Evolutionary conservation across 2,113 vertebrate genomes (phyloP), one percentile per base, ranked within the genome.

Genomic region (Eonycteris spelaea): DNA sequence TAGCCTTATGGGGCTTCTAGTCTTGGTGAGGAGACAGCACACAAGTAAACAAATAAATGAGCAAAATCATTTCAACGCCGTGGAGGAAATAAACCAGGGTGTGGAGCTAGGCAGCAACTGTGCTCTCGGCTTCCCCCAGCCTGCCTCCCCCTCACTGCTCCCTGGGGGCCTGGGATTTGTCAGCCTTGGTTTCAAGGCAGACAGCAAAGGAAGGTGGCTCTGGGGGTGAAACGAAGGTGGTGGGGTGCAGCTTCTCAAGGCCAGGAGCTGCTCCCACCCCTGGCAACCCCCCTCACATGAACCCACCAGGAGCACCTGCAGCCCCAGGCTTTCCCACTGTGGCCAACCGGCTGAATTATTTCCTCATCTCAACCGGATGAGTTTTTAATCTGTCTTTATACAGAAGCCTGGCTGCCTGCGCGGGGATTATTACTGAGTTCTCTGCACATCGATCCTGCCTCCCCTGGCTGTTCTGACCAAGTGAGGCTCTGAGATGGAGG

Each of bases 301-400:
- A 67, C 59, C 38, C 43, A 61, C 88, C 65, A 26, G 68, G 2
- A 78, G 83, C 94, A 86, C 92, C 95, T 86, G 90, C 88, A 88
- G 71, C 77, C 71, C 63, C 24, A 5, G 82, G 90, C 94, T 84
- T 70, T 91, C 82, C 87, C 92, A 71, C 90, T 53, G 89, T 95
- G 90, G 90, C 88, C 94, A 61, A 38, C 71, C 21, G 6, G 91
- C 91, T 95, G 96, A 97, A 86, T 97, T 96, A 96, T 95, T 94
- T 97, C 92, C 82, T 96, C 94, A 92, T 96, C 96, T 92, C 90
- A 48, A 75, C 95, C 61, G 18, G 6, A 94, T 91, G 97, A 89
- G 96, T 95, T 97, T 98, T 98, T 97, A 97, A 96, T 97, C 94
- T 97, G 92, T 96, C 96, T 96, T 97, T 96, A 96, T 75, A 92